These are phyloP conservation scores for Bellardia bayeri DNA, from an alignment of 2,888 invertebrate species.

Conservation along the genomic window DNA sequence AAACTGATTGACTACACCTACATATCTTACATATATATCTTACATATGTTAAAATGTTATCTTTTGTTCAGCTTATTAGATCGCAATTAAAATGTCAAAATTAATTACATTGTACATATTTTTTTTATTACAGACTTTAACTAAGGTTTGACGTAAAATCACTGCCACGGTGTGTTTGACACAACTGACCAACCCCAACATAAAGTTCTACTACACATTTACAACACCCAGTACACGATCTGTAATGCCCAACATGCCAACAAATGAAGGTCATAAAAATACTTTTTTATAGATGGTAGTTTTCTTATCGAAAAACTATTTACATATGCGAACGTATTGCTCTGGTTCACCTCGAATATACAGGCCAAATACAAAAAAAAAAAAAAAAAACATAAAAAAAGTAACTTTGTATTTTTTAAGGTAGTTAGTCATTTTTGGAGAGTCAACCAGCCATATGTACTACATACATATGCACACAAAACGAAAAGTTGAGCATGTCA, in stretches of 20 bases:
- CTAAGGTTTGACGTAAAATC: conserved; percentile 10
- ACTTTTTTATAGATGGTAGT: not conserved
- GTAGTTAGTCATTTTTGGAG: conserved; percentile 20
- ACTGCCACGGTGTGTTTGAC: not conserved
- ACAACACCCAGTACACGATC: not conserved
- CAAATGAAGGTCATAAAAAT: conserved; percentile 43
- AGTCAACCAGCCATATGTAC: conserved; percentile 11
- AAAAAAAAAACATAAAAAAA: not conserved
- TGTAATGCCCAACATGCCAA: conserved; percentile 8
- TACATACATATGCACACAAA: conserved; percentile 37
- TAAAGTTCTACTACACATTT: not conserved
- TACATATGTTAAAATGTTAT: not conserved
- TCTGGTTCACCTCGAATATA: conserved; percentile 29
- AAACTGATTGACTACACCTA: no score
- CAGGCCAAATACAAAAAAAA: not conserved
- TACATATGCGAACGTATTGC: not conserved
- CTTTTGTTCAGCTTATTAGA: not conserved
- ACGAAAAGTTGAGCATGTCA: conserved; percentile 36
- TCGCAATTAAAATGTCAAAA: not conserved
- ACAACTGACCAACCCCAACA: conserved; percentile 41
- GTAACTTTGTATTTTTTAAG: not conserved
- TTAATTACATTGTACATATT: not conserved
- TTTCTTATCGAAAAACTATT: conserved; percentile 26
- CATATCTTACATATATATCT: no score
- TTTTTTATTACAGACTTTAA: not conserved